Evolutionary conservation across 2,888 invertebrate genomes (phyloP).

Genomic region (Epistrophe eligans): DNA sequence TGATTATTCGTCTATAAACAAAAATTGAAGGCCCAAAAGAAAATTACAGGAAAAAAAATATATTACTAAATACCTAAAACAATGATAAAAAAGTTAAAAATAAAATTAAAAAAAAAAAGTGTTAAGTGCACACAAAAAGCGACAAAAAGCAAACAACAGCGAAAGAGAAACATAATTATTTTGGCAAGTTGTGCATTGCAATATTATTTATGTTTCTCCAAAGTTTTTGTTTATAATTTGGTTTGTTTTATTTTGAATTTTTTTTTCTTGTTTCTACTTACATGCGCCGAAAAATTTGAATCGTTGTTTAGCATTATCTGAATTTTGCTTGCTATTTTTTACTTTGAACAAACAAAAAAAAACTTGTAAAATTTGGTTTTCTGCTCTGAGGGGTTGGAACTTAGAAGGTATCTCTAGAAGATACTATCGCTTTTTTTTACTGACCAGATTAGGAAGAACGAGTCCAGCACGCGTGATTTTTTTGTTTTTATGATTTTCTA

Average conservation of each 20-base stretch:
- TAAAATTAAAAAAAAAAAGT: slow-evolving; percentile 3
- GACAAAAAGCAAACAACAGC: slow-evolving; percentile 71
- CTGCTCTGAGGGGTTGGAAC: slow-evolving; percentile 12
- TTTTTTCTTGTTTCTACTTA: slow-evolving; percentile 77
- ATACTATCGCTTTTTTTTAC: slow-evolving; percentile 31
- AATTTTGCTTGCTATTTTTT: slow-evolving; percentile 76
- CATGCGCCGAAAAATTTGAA: slow-evolving; percentile 79
- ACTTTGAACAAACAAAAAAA: slow-evolving; percentile 35
- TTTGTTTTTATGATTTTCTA: slow-evolving; percentile 17
- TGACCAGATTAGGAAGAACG: slow-evolving; percentile 20
- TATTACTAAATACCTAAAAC: background rate
- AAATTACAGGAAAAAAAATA: slow-evolving; percentile 16
- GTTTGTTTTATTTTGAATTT: slow-evolving; percentile 32
- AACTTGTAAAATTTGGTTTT: slow-evolving; percentile 49
- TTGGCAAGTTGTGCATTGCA: slow-evolving; percentile 13
- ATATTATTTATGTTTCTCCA: slow-evolving; percentile 41
- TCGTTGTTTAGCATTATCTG: slow-evolving; percentile 80
- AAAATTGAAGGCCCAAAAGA: background rate
- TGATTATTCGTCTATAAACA: no score
- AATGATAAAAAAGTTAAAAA: background rate
- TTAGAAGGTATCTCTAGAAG: slow-evolving; percentile 58
- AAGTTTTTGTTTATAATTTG: slow-evolving; percentile 36
- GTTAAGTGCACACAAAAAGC: slow-evolving; percentile 41
- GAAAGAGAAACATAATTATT: slow-evolving; percentile 42
- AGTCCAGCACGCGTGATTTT: slow-evolving; percentile 33